A percentile compares a stretch with the other conserved stretches of the same genome.
phyloP scores from a whole-genome alignment of 2,888 invertebrate genomes.

The Lasioglossum calceatum region DNA sequence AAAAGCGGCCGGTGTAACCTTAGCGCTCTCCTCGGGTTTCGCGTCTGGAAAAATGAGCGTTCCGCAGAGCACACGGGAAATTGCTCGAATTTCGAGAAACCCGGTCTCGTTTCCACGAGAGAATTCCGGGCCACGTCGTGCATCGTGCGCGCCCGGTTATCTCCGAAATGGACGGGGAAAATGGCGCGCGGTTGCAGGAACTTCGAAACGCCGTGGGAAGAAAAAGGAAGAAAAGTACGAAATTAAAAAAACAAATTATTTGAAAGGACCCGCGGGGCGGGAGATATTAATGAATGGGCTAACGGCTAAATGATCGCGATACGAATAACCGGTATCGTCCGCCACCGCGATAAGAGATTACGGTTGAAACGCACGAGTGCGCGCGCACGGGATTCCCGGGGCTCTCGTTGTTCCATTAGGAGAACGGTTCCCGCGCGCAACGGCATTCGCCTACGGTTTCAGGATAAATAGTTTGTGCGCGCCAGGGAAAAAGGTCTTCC shows the following conservation, averaged over 20 bases:
- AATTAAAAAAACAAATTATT: not conserved
- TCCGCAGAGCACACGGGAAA: conserved; percentile 7
- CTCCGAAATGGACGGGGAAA: not conserved
- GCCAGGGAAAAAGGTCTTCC: conserved; percentile 66
- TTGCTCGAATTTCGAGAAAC: conserved; percentile 19
- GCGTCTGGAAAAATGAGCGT: conserved; percentile 33
- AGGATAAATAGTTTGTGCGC: conserved; percentile 70
- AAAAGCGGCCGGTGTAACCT: conserved; percentile 63
- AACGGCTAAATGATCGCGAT: not conserved
- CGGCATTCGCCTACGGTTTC: conserved; percentile 50
- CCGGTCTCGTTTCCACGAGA: conserved; percentile 6
- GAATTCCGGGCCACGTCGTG: not conserved
- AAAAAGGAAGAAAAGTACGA: not conserved
- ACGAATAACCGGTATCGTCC: conserved; percentile 1
- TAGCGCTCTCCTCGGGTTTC: conserved; percentile 42
- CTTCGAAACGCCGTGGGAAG: not conserved
- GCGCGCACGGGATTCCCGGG: conserved; percentile 15
- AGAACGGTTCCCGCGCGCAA: conserved; percentile 62
- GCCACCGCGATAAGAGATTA: conserved; percentile 8
- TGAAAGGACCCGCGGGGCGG: not conserved
- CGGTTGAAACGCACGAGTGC: not conserved
- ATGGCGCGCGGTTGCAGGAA: not conserved
- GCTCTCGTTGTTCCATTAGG: conserved; percentile 61
- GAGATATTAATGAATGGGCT: not conserved
- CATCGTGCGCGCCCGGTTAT: not conserved